Base-by-base conservation (phyloP, 2,797 vertebrate species). In the Acropternis orthonyx region DNA sequence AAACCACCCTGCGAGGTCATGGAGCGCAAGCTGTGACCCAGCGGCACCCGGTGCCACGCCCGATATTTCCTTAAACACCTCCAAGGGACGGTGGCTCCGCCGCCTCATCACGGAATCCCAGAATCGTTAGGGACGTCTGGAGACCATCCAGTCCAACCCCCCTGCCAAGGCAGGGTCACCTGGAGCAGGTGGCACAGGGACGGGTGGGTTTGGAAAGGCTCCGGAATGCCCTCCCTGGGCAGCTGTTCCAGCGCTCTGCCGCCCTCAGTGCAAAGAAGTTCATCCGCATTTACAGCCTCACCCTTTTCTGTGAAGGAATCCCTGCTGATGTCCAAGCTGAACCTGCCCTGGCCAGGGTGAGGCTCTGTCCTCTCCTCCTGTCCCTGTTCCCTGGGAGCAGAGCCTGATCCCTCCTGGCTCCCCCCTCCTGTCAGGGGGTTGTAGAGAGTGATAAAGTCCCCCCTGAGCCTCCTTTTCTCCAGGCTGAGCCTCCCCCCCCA, bases 361-460 rank as follows among this genome's bases (percentile, higher is more conserved):
- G 32, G 27, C 27, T 28, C 3, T 44, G 68, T 8, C 23, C n/a
- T 37, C 51, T 18, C 0, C 27, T 24, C 15, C n/a, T 44, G 43
- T 13, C 37, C 27, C 22, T 3, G 32, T 37, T 48, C 28, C 22
- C 19, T 5, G 49, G 36, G 32, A 55, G 27, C 63, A 49, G 41
- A 49, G 41, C 55, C 56, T 13, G 22, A 4, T 4, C 26, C 23
- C 49, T 0, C 2, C 39, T 1, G 36, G 49, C 36, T 21, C 7
- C 58, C 3, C 7, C 1, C 15, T 61, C 41, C 26, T 10, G 6
- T 32, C 22, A 17, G 63, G 41, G 71, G n/a, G 9, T 0, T 28
- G 24, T 2, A 23, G 3, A 12, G 20, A 10, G 20, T 10, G 7
- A 4, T 12, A 7, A 41, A 19, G 11, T 12, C 10, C 4, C 32